A percentile compares a stretch with the other conserved stretches of the same genome.
These are phyloP conservation scores for Hemaris fuciformis DNA, from an alignment of 2,888 invertebrate species.

Conservation along the genomic window DNA sequence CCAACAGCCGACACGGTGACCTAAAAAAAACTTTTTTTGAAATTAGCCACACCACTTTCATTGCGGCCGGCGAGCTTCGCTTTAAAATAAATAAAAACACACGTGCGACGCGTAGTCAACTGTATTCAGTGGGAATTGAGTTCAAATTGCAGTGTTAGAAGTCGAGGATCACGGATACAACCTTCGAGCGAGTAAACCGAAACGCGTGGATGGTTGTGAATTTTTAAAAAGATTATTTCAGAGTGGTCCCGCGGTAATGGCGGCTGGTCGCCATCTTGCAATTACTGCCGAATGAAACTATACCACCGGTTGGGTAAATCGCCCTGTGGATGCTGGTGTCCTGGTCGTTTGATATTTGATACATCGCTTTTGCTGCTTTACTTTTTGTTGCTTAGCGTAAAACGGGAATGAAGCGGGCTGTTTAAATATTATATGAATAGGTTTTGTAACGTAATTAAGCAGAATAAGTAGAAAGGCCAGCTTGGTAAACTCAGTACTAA, in stretches of 20 bases:
- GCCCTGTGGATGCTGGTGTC: neutral
- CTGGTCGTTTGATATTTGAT: neutral
- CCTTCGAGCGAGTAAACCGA: conserved; percentile 41
- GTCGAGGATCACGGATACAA: conserved; percentile 40
- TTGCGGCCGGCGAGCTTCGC: conserved; percentile 42
- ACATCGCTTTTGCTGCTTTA: neutral
- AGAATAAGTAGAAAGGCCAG: no score
- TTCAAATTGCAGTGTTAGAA: conserved; percentile 25
- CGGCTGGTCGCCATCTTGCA: conserved; percentile 50
- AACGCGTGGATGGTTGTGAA: conserved; percentile 57
- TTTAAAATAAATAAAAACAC: conserved; percentile 34
- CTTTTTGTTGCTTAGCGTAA: neutral
- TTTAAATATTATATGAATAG: no score
- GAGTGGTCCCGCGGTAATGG: conserved; percentile 57
- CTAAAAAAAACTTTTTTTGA: conserved; percentile 40
- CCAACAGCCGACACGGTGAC: conserved; percentile 7
- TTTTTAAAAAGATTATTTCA: conserved; percentile 75
- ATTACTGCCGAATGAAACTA: conserved; percentile 37
- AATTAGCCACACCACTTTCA: conserved; percentile 58
- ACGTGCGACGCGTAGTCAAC: conserved; percentile 23
- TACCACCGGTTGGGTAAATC: neutral
- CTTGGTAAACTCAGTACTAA: no score
- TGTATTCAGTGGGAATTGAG: conserved; percentile 23
- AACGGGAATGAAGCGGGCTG: neutral
- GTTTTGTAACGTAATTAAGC: no score